A percentile compares a stretch with the other conserved stretches of the same genome.
Conservation (phyloP, 2,888 invertebrate species). For the Terebella lapidaria region DNA sequence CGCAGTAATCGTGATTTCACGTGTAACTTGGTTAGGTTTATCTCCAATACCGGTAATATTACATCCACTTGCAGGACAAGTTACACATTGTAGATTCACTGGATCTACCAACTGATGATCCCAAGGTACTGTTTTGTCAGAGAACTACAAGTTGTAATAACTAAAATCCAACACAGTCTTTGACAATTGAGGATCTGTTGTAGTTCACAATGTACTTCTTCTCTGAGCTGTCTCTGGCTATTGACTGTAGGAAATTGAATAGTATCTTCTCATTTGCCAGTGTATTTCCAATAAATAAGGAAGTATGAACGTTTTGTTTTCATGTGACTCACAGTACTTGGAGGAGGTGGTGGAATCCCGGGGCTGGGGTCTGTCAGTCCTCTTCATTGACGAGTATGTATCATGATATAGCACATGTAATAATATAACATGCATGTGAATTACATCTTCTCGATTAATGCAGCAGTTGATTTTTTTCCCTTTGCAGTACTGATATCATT, state of each 20-base stretch:
- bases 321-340: conserved; percentile 66
- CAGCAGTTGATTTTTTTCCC: conserved; percentile 23
- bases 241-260: too few species aligned
- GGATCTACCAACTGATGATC: conserved; percentile 78
- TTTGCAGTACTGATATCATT: conserved; percentile 75
- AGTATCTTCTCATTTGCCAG: too few species aligned
- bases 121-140: conserved; percentile 51
- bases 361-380: conserved; percentile 92
- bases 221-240: too few species aligned
- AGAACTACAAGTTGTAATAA: too few species aligned
- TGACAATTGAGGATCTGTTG: too few species aligned
- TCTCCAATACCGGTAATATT: too few species aligned
- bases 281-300: too few species aligned
- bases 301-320: too few species aligned
- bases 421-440: background rate
- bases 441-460: background rate
- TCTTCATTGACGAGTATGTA: conserved; percentile 85
- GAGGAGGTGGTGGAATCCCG: conserved; percentile 74
- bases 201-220: too few species aligned
- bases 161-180: too few species aligned
- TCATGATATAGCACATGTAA: background rate
- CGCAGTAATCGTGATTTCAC: too few species aligned
- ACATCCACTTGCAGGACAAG: conserved; percentile 78
- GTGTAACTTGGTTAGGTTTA: too few species aligned
- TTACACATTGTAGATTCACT: conserved; percentile 82